Evolutionary conservation across 2,113 vertebrate species (phyloP).

Genomic region (Seriola quinqueradiata): DNA sequence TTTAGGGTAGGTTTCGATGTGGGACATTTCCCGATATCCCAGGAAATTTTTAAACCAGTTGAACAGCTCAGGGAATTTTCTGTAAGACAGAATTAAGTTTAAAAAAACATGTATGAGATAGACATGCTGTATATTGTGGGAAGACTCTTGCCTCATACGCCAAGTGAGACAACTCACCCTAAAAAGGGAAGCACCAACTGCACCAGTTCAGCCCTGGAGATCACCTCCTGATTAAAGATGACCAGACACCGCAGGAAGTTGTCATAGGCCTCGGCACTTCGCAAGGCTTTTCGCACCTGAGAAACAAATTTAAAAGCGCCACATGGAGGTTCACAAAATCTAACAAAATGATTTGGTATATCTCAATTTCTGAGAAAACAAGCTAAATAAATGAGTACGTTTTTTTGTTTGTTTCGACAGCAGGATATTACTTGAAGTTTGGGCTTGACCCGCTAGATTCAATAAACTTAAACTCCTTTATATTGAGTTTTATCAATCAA

Average conservation of each 20-base stretch:
- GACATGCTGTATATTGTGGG: accelerated
- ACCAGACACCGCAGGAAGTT: constrained; percentile 98
- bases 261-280: constrained; percentile 94
- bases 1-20: constrained; percentile 95
- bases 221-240: constrained; percentile 99
- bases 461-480: no score
- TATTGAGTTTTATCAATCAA: not conserved
- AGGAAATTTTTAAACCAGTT: constrained; percentile 99
- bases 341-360: no score
- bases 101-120: not conserved
- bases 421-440: not conserved
- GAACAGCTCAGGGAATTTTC: constrained; percentile 98
- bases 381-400: no score
- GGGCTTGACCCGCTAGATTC: no score
- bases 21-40: constrained; percentile 95
- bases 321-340: not conserved
- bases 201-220: constrained; percentile 95
- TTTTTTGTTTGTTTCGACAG: not conserved
- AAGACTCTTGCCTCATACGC: not conserved
- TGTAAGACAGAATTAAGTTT: constrained; percentile 50
- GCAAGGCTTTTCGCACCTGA: constrained; percentile 96
- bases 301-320: not conserved
- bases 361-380: not conserved
- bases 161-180: constrained; percentile 85
- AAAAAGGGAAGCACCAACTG: constrained; percentile 96